phyloP scores from a whole-genome alignment of 1,140 invertebrate species.

The Ganaspis sp. region DNA sequence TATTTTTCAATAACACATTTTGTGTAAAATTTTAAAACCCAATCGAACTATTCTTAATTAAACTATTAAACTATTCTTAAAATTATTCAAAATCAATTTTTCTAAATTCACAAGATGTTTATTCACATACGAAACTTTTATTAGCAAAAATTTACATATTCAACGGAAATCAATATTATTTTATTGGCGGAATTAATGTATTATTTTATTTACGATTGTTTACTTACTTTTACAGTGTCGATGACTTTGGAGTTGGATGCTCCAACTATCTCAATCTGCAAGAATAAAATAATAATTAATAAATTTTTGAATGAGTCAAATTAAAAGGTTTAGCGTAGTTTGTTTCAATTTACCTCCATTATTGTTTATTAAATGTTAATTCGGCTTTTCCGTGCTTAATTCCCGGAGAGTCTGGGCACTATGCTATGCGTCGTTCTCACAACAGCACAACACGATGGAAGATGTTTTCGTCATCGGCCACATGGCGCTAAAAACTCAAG shows the following conservation, averaged over 20 bases:
- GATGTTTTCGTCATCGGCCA: not conserved
- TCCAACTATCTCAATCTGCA: conserved; percentile 66
- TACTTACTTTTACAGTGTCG: conserved; percentile 66
- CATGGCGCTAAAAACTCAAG: conserved; percentile 21
- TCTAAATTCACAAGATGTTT: too few relatives aligned
- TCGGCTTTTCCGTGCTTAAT: not conserved
- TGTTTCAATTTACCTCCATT: conserved; percentile 41
- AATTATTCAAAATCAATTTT: too few relatives aligned
- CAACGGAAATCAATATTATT: too few relatives aligned
- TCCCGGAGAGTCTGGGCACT: not conserved
- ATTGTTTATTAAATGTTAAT: conserved; percentile 25
- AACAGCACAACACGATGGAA: not conserved
- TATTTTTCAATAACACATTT: too few relatives aligned
- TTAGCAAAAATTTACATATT: too few relatives aligned
- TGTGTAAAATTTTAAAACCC: too few relatives aligned
- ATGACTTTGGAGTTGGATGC: conserved; percentile 61
- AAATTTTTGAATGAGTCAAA: not conserved
- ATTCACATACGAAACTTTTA: too few relatives aligned
- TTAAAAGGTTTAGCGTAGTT: not conserved
- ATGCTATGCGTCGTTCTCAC: not conserved
- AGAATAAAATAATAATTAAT: conserved; percentile 32
- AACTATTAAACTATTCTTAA: too few relatives aligned
- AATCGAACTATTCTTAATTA: too few relatives aligned
- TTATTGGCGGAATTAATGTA: too few relatives aligned
- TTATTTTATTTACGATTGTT: conserved; percentile 24